Percentiles rank a stretch among this genome's conserved stretches.
Conservation (phyloP, 2,113 vertebrate genomes). For the Grammatotria lemairii region DNA sequence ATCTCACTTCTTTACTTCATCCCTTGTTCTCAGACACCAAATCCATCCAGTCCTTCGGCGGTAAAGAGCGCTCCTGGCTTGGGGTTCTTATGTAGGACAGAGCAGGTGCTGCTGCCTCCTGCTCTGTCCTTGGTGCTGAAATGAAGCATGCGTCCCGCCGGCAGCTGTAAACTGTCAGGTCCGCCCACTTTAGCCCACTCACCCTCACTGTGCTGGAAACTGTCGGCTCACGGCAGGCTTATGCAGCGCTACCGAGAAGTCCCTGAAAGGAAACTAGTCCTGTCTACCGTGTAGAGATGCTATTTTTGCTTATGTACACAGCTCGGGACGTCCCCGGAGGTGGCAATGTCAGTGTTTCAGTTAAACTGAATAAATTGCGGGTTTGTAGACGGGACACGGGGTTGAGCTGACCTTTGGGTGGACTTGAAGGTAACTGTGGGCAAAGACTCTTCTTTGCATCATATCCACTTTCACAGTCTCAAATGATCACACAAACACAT, state of each 20-base stretch:
- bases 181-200: constrained; percentile 1
- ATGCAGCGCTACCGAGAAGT: neutral
- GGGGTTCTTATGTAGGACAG: neutral
- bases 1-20: neutral
- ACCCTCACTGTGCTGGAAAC: neutral
- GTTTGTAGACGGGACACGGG: neutral
- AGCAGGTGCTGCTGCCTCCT: neutral
- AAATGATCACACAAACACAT: neutral
- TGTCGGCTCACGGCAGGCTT: neutral
- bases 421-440: neutral
- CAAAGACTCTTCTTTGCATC: neutral
- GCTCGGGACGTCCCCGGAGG: accelerated
- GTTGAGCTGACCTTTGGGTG: neutral
- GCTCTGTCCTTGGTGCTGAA: constrained; percentile 43
- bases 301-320: neutral
- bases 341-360: neutral
- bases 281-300: neutral
- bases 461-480: neutral
- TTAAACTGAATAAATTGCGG: neutral
- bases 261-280: neutral
- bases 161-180: neutral
- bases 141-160: neutral
- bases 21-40: neutral
- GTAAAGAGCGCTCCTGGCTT: neutral
- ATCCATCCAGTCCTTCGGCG: neutral